Conservation (phyloP, 2,888 invertebrate genomes). For the Muschampia plurimacula region DNA sequence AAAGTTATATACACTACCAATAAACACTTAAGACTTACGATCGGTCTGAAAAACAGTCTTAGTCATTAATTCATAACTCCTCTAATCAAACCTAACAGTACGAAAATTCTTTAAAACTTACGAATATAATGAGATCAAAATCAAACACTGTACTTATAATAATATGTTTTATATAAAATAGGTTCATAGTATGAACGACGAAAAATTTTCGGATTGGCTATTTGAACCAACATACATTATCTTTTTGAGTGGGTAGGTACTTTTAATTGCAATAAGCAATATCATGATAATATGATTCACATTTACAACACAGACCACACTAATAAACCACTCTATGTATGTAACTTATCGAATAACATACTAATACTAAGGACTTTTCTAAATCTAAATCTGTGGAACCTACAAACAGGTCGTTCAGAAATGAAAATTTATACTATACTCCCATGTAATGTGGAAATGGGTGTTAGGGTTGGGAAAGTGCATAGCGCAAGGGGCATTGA, state of each 20-base stretch:
- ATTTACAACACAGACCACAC: not conserved
- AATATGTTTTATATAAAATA: no score
- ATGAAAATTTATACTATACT: conserved; percentile 8
- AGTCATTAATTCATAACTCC: not conserved
- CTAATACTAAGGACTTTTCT: not conserved
- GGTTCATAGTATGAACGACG: no score
- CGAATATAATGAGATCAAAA: not conserved
- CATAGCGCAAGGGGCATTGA: conserved; percentile 17
- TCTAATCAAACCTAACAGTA: not conserved
- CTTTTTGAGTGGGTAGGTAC: not conserved
- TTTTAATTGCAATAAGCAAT: not conserved
- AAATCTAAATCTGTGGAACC: not conserved
- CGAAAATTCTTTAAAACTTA: not conserved
- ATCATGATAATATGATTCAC: not conserved
- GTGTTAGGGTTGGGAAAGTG: conserved; percentile 41
- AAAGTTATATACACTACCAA: not conserved
- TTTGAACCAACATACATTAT: not conserved
- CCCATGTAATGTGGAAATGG: conserved; percentile 8
- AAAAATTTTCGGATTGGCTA: no score
- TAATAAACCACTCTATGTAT: not conserved
- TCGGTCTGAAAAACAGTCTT: not conserved
- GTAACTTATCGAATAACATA: not conserved
- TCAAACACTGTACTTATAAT: not conserved
- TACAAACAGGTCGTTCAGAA: not conserved
- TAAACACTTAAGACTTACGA: not conserved